A percentile compares a stretch with the other conserved stretches of the same genome.
phyloP scores from a whole-genome alignment of 2,888 invertebrate genomes.

The Dicranocentrus wangi region DNA sequence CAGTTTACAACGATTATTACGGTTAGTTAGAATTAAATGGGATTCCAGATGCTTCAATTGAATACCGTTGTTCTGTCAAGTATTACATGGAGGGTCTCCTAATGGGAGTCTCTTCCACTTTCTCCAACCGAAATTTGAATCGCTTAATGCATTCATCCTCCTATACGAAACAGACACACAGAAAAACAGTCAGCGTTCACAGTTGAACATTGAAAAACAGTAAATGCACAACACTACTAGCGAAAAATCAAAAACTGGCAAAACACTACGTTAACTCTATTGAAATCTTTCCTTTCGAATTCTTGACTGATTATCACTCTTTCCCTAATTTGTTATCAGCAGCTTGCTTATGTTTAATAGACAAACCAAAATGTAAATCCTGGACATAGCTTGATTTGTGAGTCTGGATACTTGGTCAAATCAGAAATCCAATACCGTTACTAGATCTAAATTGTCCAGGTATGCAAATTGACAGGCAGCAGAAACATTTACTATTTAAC shows the following conservation, averaged over 20 bases:
- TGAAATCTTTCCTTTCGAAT: constrained; percentile 50
- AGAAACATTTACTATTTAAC: no score
- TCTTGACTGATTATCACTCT: constrained; percentile 61
- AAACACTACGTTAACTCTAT: constrained; percentile 12
- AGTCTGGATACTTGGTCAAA: no score
- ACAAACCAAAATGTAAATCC: no score
- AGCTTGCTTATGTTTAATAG: no score
- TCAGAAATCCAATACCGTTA: no score
- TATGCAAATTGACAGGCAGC: no score
- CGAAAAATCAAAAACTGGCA: constrained; percentile 25
- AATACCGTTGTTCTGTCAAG: constrained; percentile 60
- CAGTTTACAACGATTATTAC: constrained; percentile 14
- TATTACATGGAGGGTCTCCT: constrained; percentile 68
- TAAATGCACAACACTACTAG: constrained; percentile 38
- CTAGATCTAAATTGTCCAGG: no score
- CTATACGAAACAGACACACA: constrained; percentile 69
- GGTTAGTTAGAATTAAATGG: constrained; percentile 40
- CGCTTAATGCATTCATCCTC: constrained; percentile 69
- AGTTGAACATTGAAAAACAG: constrained; percentile 39
- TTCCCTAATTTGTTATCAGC: neutral
- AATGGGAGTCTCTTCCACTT: constrained; percentile 67
- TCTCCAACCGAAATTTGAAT: constrained; percentile 64
- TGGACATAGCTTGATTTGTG: no score
- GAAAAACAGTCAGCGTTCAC: constrained; percentile 66
- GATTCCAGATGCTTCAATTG: constrained; percentile 54